Evolutionary conservation across 2,113 vertebrate species (phyloP).

Genomic region (Blennius ocellaris): DNA sequence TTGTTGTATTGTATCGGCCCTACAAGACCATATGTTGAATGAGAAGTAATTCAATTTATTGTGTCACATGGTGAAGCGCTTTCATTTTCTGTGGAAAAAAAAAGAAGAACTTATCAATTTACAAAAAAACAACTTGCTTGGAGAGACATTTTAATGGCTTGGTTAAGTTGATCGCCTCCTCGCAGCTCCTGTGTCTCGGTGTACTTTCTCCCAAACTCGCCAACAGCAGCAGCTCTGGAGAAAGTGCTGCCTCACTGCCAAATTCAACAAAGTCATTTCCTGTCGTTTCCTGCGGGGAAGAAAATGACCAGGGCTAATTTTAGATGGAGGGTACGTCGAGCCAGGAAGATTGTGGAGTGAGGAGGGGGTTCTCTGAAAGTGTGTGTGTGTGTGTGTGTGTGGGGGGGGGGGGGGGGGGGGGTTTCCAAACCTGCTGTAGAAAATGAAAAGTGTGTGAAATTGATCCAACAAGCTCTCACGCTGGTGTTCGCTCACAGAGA

Average conservation of each 20-base stretch:
- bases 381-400: too few relatives aligned
- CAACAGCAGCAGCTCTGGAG: constrained; percentile 60
- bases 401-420: neutral
- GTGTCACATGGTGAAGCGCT: too few relatives aligned
- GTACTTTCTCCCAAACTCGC: constrained; percentile 22
- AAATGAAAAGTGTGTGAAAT: constrained; percentile 15
- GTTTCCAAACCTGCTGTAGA: constrained; percentile 40
- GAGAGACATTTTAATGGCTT: too few relatives aligned
- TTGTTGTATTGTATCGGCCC: too few relatives aligned
- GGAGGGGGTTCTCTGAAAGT: constrained; percentile 19
- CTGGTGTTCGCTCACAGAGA: neutral
- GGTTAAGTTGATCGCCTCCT: too few relatives aligned
- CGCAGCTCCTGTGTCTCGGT: too few relatives aligned
- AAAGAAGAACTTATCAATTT: too few relatives aligned
- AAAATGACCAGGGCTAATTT: constrained; percentile 79
- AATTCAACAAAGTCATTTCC: constrained; percentile 83
- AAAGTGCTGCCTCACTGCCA: constrained; percentile 82
- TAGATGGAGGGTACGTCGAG: constrained; percentile 66
- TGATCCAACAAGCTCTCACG: constrained; percentile 23
- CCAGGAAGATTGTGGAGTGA: constrained; percentile 50
- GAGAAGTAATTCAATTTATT: too few relatives aligned
- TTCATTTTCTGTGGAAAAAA: too few relatives aligned
- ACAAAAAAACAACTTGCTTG: too few relatives aligned
- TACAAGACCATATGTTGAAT: too few relatives aligned
- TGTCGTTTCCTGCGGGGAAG: constrained; percentile 75